Evolutionary conservation across 1,140 invertebrate species (phyloP).

Genomic region (Drosophila grimshawi): DNA sequence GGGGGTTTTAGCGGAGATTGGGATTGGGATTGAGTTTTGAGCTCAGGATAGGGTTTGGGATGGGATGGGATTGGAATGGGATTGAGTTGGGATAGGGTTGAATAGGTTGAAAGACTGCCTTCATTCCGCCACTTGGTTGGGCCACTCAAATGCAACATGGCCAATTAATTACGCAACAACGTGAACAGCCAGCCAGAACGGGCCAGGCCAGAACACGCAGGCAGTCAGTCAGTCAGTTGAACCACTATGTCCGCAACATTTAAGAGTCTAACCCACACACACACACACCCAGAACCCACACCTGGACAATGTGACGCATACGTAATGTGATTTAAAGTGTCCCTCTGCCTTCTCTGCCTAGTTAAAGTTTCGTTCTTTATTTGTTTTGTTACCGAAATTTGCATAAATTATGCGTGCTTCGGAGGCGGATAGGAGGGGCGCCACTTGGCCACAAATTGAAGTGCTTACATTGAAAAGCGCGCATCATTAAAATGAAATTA

Average conservation of each 20-base stretch:
- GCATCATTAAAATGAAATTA: slow-evolving; percentile 72
- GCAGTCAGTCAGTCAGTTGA: slow-evolving; percentile 1
- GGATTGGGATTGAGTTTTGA: not conserved
- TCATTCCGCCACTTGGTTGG: slow-evolving; percentile 46
- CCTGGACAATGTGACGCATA: slow-evolving; percentile 59
- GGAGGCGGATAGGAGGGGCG: not conserved
- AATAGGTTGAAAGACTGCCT: slow-evolving; percentile 21
- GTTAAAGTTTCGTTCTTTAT: slow-evolving; percentile 49
- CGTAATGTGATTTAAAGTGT: slow-evolving; percentile 52
- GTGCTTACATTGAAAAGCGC: slow-evolving; percentile 57
- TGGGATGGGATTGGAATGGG: not conserved
- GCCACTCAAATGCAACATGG: slow-evolving; percentile 79
- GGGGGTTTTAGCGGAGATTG: not conserved
- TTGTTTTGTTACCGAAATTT: slow-evolving; percentile 50
- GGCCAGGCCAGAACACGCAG: slow-evolving; percentile 16
- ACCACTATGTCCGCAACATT: slow-evolving; percentile 70
- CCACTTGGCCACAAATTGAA: slow-evolving; percentile 22
- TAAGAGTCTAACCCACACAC: slow-evolving; percentile 62
- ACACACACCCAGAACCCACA: slow-evolving; percentile 8
- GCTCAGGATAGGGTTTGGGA: too few species aligned
- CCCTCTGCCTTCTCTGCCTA: not conserved
- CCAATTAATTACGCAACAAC: slow-evolving; percentile 81
- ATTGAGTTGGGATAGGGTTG: not conserved
- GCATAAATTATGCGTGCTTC: slow-evolving; percentile 68
- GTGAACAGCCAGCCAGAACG: slow-evolving; percentile 28